Percentiles rank a stretch among this genome's conserved stretches.
Evolutionary conservation across 2,113 vertebrate species (phyloP).

Genomic region (Chlorodrepanis virens): DNA sequence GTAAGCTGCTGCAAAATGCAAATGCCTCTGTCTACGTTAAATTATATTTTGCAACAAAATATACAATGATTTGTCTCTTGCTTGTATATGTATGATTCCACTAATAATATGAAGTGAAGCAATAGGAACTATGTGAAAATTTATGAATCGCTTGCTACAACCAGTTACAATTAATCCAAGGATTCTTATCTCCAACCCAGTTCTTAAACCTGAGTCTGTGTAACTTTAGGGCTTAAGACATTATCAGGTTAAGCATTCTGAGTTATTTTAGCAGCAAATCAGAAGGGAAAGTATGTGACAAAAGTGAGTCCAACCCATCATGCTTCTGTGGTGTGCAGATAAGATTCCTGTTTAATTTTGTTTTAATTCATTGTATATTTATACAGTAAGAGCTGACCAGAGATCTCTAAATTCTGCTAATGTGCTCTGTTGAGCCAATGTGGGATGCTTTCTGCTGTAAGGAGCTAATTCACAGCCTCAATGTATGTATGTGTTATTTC

Average conservation of each 20-base stretch:
- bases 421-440: background rate
- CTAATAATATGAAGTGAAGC: background rate
- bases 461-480: background rate
- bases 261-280: background rate
- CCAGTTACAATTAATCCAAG: background rate
- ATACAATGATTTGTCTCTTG: background rate
- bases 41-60: constrained; percentile 18
- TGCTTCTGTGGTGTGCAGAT: background rate
- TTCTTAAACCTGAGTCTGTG: background rate
- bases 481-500: background rate
- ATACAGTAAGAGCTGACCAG: background rate
- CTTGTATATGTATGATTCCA: background rate
- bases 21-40: background rate
- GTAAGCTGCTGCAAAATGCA: background rate
- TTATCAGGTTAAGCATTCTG: background rate
- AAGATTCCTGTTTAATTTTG: background rate
- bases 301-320: background rate
- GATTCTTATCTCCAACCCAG: background rate
- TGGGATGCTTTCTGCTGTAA: background rate
- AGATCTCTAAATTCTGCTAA: background rate
- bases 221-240: background rate
- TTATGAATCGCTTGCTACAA: background rate
- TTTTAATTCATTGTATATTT: background rate
- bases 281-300: background rate
- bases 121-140: background rate